Base-by-base conservation (phyloP, 2,888 invertebrate genomes). In the Microchrysa polita region DNA sequence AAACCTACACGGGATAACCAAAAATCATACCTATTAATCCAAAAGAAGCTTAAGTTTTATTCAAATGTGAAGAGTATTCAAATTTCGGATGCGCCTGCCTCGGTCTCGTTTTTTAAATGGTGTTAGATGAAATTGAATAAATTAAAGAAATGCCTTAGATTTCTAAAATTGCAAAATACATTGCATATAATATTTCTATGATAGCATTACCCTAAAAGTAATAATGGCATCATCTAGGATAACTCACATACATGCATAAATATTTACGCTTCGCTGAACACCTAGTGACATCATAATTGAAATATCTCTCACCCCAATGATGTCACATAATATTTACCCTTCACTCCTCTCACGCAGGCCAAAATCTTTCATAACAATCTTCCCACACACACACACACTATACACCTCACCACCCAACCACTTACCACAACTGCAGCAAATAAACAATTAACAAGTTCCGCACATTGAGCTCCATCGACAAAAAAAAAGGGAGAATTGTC, bases 401-500 rank as follows among this genome's bases (percentile, higher is more conserved):
- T n/a, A n/a, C n/a, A n/a, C n/a, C n/a, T n/a, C 69, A 55, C 69
- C 69, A 55, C 57, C 69, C 69, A 69, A 57, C 48, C 69, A 40
- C 55, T 69, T 42, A 69, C 48, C 65, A 20, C 55, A 69, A 55
- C 69, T 40, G 82, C 82, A 82, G 80, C 82, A 82, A 82, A 82
- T 81, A 83, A 83, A 83, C 83, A 83, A 83, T 83, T 83, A 83
- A 83, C 83, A 81, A 77, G 27, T 77, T 75, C 75, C 74, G 69
- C 74, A n/a, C n/a, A n/a, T n/a, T n/a, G n/a, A n/a, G n/a, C n/a
- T 73, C 74, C 27, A 7, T 52, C 52, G 67, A 57, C 44, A 63
- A 69, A 65, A 60, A 69, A 59, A 74, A 74, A 18, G 7, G 7
- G 7, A 5, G 27, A 34, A 34, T 34, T 34, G 27, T 52, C 9